A percentile compares a stretch with the other conserved stretches of the same genome.
Conservation (phyloP, 2,113 vertebrate genomes). For the Pteropus alecto region DNA sequence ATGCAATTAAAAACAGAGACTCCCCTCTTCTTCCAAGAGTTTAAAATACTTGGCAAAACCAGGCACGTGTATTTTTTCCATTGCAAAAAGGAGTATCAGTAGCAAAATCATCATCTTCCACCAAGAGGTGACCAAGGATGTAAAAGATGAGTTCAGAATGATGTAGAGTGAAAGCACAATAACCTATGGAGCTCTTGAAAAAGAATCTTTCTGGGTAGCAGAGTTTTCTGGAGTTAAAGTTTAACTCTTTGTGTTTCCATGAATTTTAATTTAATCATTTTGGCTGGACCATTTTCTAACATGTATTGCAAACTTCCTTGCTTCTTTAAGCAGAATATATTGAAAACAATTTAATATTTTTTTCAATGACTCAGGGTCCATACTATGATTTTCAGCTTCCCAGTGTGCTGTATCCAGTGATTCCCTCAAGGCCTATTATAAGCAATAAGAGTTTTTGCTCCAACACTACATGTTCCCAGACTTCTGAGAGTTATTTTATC, state of each 20-base stretch:
- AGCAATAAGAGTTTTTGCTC: constrained; percentile 13
- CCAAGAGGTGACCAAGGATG: constrained; percentile 1
- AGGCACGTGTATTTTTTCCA: constrained; percentile 7
- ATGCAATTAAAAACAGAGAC: constrained; percentile 1
- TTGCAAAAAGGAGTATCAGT: not conserved
- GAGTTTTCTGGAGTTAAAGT: constrained; percentile 36
- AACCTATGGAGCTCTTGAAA: not conserved
- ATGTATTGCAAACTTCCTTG: constrained; percentile 4
- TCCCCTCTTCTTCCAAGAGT: not conserved
- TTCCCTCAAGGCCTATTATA: not conserved
- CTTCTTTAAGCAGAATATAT: constrained; percentile 43
- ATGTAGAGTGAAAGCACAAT: not conserved
- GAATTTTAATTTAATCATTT: constrained; percentile 24
- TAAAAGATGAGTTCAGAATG: constrained; percentile 21
- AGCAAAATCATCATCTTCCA: constrained; percentile 29
- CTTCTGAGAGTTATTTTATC: constrained; percentile 12
- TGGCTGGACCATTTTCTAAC: constrained; percentile 16
- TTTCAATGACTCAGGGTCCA: not conserved
- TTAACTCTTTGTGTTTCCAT: not conserved
- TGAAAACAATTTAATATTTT: constrained; percentile 30
- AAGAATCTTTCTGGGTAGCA: constrained; percentile 37
- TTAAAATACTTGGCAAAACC: not conserved
- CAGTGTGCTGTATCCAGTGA: not conserved
- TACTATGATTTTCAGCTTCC: constrained; percentile 42
- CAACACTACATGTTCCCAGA: not conserved